phyloP scores from a whole-genome alignment of 2,797 vertebrate genomes.

The Manis javanica region DNA sequence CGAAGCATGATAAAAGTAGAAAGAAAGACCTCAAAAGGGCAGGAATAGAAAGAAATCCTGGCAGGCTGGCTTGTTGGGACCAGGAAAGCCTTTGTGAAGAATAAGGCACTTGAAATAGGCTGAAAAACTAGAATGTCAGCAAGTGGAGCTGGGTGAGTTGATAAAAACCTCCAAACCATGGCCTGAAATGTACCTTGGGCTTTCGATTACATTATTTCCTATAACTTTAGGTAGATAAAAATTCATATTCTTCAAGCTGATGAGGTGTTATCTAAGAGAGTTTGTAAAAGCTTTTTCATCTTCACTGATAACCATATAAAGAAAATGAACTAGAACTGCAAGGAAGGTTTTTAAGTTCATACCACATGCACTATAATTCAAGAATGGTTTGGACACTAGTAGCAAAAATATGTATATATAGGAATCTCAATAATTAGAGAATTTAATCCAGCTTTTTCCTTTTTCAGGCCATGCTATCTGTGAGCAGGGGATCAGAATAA shows the following conservation, averaged over 20 bases:
- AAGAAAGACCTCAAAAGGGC: neutral
- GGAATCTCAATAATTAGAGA: neutral
- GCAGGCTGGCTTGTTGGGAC: neutral
- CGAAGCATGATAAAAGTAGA: too few species aligned
- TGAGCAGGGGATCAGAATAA: neutral
- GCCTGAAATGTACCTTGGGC: neutral
- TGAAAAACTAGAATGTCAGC: neutral
- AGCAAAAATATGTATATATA: neutral
- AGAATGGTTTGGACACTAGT: neutral
- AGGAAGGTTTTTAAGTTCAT: neutral
- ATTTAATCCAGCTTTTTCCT: neutral
- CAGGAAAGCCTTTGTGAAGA: neutral
- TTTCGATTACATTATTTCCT: neutral
- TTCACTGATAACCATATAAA: neutral
- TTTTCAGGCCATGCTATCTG: neutral
- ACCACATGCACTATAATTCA: neutral
- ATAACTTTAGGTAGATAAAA: neutral
- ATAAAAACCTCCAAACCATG: neutral
- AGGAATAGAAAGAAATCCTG: neutral
- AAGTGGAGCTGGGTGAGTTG: neutral
- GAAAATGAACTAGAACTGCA: conserved; percentile 26
- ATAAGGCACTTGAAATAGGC: neutral
- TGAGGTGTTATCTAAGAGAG: neutral
- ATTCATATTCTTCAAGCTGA: neutral
- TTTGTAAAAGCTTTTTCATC: neutral